phyloP scores from a whole-genome alignment of 2,888 invertebrate species.

The Dendrolimus houi region DNA sequence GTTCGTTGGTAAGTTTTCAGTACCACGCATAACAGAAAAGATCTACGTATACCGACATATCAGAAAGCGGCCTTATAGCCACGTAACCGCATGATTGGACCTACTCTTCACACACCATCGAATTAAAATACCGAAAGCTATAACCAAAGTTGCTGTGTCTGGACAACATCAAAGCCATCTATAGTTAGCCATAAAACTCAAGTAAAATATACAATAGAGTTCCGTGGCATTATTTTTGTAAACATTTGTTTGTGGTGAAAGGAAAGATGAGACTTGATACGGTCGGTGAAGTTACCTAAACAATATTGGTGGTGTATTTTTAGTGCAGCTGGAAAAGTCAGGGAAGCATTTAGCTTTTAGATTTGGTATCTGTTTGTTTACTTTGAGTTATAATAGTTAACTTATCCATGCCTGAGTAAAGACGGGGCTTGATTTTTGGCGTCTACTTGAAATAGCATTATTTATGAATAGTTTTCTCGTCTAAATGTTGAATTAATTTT shows the following conservation, averaged over 20 bases:
- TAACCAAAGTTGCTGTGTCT: conserved; percentile 28
- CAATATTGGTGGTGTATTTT: neutral
- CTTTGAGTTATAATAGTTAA: neutral
- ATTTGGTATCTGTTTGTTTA: conserved; percentile 1
- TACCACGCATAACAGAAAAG: too few species aligned
- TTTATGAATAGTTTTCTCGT: too few species aligned
- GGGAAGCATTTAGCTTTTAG: neutral
- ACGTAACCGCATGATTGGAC: too few species aligned
- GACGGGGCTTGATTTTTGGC: too few species aligned
- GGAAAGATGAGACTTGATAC: neutral
- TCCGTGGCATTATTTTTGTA: conserved; percentile 16
- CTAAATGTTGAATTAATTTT: too few species aligned
- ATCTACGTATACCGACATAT: too few species aligned
- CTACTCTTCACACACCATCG: conserved; percentile 12
- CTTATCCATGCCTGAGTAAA: neutral
- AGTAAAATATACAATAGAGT: conserved; percentile 16
- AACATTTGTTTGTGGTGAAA: neutral
- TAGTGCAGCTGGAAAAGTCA: neutral
- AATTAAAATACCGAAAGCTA: conserved; percentile 42
- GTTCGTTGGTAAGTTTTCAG: too few species aligned
- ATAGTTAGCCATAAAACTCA: conserved; percentile 24
- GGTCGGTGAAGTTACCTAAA: neutral
- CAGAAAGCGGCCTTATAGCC: too few species aligned
- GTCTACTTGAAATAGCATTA: too few species aligned
- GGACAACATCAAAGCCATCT: conserved; percentile 29